Conservation (phyloP, 2,113 vertebrate species). For the Macrotis lagotis region DNA sequence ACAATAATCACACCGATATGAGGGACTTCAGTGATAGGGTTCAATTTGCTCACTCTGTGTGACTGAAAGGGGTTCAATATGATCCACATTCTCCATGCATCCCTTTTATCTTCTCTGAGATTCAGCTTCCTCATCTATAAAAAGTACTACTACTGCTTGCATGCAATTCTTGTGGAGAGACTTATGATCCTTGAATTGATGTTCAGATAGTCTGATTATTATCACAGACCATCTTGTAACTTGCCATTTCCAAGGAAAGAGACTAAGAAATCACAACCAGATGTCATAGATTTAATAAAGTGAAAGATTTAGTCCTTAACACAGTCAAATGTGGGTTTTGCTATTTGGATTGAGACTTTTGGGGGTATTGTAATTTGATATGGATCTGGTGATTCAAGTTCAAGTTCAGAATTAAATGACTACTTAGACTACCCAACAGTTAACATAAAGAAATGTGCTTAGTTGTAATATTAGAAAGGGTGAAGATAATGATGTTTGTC, state of each 20-base stretch:
- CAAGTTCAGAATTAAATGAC: not conserved
- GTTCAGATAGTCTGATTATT: not conserved
- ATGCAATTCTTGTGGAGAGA: not conserved
- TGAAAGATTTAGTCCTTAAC: not conserved
- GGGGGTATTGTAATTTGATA: not conserved
- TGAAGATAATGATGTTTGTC: no score
- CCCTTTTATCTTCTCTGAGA: not conserved
- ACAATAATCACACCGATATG: not conserved
- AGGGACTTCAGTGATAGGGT: no score
- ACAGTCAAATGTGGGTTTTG: slow-evolving; percentile 37
- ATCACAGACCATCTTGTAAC: not conserved
- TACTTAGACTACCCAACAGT: not conserved
- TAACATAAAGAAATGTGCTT: not conserved
- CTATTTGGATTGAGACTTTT: not conserved
- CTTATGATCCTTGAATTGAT: not conserved
- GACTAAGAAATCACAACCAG: not conserved
- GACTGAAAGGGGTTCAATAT: not conserved
- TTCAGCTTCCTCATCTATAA: not conserved
- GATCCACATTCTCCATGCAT: not conserved
- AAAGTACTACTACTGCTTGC: not conserved
- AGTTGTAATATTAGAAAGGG: not conserved
- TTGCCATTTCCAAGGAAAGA: slow-evolving; percentile 42
- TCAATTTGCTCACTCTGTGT: not conserved
- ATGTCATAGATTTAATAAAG: not conserved
- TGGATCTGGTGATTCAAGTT: not conserved